These are phyloP conservation scores for Choreutis nemorana DNA, from an alignment of 2,888 invertebrate genomes.

Conservation along the genomic window DNA sequence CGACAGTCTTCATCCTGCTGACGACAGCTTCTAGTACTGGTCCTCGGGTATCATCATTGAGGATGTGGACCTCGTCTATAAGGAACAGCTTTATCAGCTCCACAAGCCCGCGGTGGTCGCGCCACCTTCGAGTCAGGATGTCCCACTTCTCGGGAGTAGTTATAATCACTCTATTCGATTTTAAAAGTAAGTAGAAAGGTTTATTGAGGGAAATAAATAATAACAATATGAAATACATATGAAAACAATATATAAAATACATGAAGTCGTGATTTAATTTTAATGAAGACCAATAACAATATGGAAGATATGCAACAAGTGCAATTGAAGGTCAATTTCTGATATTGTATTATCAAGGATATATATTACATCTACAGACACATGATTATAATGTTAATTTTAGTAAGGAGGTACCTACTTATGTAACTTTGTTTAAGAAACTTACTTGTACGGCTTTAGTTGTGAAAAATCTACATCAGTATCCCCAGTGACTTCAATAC, in stretches of 20 bases:
- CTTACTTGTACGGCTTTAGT: slow-evolving; percentile 45
- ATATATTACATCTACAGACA: neutral
- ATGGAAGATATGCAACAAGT: neutral
- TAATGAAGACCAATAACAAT: neutral
- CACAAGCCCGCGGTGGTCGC: slow-evolving; percentile 70
- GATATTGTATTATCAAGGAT: neutral
- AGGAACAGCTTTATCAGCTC: slow-evolving; percentile 71
- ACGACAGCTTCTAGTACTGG: slow-evolving; percentile 82
- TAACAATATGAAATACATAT: neutral
- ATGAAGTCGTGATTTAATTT: too few species aligned
- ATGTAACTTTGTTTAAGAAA: too few species aligned
- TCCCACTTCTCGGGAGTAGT: slow-evolving; percentile 91
- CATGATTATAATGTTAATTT: neutral
- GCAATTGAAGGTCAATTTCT: neutral
- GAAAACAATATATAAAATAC: too few species aligned
- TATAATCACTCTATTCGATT: slow-evolving; percentile 76
- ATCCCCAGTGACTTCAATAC: slow-evolving; percentile 80
- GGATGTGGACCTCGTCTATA: slow-evolving; percentile 81
- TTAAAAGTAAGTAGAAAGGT: neutral
- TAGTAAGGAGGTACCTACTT: neutral
- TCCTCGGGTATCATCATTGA: slow-evolving; percentile 76
- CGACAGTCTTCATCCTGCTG: slow-evolving; percentile 81
- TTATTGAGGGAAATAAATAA: slow-evolving; percentile 15
- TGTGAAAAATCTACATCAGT: slow-evolving; percentile 71
- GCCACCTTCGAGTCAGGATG: slow-evolving; percentile 78